Base-by-base conservation (phyloP, 2,797 vertebrate species). In the Sylvia borin region DNA sequence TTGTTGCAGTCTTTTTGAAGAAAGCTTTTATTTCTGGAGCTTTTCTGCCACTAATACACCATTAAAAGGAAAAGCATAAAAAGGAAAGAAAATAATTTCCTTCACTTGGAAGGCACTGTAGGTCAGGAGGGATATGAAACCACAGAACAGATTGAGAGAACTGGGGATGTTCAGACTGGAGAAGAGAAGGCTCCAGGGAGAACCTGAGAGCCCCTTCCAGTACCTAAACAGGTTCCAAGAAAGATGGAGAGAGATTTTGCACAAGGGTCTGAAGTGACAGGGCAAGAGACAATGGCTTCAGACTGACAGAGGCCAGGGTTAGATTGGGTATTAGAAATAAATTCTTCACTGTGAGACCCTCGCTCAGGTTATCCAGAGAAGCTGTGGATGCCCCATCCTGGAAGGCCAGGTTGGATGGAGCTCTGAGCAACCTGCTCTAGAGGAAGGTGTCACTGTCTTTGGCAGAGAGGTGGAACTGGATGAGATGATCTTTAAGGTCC, bases 21-120 rank as follows among this genome's bases (percentile, higher is more conserved):
- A 42, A 75, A 42, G 43, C 43, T 85, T 94, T 88, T 62, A 75
- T 81, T 95, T 85, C 87, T 27, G 27, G 1, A 31, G 40, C 19
- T 85, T 68, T 62, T 55, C 70, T 55, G 55, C 48, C 32, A 24
- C 48, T 61, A 80, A 74, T 14, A 61, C 14, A 7, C 10, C 0
- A 0, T 45, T 92, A 60, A 84, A 88, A 90, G 55, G 24, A 45
- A 67, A 86, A 70, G 24, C 40, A 50, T 31, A 19, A 81, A 68
- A 72, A 77, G 17, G 42, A 67, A 80, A 54, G 9, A 12, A 58
- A 66, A 57, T 2, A 11, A 51, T 47, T 65, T 57, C 48, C 77
- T 58, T 25, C 36, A 2, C 26, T 53, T 45, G 38, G 58, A 76
- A 86, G 32, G 40, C 32, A 14, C 27, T 19, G 61, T 3, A 13